Percentiles rank a stretch among this genome's conserved stretches.
Conservation (phyloP, 2,797 vertebrate species). For the Anabas testudineus region DNA sequence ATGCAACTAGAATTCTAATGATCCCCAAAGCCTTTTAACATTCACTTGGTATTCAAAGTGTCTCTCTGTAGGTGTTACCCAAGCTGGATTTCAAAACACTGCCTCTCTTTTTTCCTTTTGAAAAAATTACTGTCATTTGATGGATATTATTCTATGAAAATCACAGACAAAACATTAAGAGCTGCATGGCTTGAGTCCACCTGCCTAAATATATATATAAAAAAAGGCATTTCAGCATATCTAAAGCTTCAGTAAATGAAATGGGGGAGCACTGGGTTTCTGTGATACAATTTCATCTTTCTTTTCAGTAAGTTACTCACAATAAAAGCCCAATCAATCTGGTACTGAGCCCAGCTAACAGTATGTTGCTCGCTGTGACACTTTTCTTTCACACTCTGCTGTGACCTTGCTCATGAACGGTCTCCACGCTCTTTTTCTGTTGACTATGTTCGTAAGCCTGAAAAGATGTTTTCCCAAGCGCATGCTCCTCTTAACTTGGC, state of each 20-base stretch:
- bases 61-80: constrained; percentile 59
- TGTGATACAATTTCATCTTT: constrained; percentile 48
- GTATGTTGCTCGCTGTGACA: constrained; percentile 24
- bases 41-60: constrained; percentile 67
- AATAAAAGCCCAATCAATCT: constrained; percentile 56
- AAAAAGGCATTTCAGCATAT: constrained; percentile 28
- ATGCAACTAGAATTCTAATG: constrained; percentile 69
- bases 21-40: constrained; percentile 66
- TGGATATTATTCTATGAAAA: constrained; percentile 54
- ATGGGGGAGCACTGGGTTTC: constrained; percentile 22
- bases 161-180: constrained; percentile 34
- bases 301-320: constrained; percentile 21
- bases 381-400: constrained; percentile 53
- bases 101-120: constrained; percentile 50
- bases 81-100: constrained; percentile 42
- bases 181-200: constrained; percentile 23
- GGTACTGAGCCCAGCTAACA: constrained; percentile 23
- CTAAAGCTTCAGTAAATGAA: constrained; percentile 48
- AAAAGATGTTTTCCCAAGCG: constrained; percentile 50
- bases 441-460: constrained; percentile 33
- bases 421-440: constrained; percentile 56
- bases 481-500: constrained; percentile 33
- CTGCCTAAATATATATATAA: constrained; percentile 30
- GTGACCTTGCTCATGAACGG: constrained; percentile 58
- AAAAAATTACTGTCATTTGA: constrained; percentile 66